Conservation (phyloP, 2,113 vertebrate genomes). For the Labeo catla region DNA sequence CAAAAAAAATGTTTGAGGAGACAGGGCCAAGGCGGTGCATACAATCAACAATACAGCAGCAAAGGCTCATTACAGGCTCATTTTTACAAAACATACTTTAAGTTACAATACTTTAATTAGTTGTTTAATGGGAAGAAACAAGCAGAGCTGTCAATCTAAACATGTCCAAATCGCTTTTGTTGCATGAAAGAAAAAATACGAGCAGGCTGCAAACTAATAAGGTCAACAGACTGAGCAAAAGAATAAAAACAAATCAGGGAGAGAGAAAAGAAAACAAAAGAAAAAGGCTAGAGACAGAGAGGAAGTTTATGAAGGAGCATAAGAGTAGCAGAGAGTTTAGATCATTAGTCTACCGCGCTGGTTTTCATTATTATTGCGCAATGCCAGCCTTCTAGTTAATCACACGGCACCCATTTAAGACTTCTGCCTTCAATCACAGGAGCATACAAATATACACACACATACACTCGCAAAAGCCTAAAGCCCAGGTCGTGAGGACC, state of each 20-base stretch:
- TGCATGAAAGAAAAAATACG: not conserved
- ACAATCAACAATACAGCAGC: not conserved
- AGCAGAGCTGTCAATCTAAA: constrained; percentile 15
- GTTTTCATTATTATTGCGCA: constrained; percentile 75
- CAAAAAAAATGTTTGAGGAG: not conserved
- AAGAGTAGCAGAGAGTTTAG: constrained; percentile 77
- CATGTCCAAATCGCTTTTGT: constrained; percentile 22
- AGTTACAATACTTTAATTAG: not conserved
- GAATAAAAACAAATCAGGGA: constrained; percentile 46
- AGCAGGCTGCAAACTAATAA: constrained; percentile 17
- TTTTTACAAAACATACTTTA: not conserved
- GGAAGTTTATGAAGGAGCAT: constrained; percentile 65
- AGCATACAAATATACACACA: constrained; percentile 51
- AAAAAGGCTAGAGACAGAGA: constrained; percentile 66
- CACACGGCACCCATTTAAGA: constrained; percentile 77
- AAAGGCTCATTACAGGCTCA: not conserved
- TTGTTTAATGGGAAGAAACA: constrained; percentile 37
- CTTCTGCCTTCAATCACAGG: constrained; percentile 64
- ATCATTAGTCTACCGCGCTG: constrained; percentile 79
- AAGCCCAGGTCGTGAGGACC: constrained; percentile 68
- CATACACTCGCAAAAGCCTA: constrained; percentile 34
- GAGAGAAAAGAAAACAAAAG: constrained; percentile 59
- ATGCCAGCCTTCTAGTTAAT: constrained; percentile 77
- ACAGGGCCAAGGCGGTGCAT: not conserved
- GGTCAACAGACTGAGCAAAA: constrained; percentile 6